Conservation (phyloP, 2,888 invertebrate species). For the Hydriomena furcata region DNA sequence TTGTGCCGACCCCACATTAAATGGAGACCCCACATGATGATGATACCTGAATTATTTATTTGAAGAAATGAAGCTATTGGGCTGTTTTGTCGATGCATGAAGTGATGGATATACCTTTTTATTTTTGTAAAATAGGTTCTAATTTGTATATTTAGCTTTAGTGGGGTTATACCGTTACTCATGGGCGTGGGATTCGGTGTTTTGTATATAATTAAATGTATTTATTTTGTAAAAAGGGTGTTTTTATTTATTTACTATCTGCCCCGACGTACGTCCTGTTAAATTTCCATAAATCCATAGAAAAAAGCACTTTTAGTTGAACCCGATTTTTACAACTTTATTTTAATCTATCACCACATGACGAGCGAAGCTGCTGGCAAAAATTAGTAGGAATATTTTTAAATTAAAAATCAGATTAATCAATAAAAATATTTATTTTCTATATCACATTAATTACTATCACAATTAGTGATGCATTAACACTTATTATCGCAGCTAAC, state of each 20-base stretch:
- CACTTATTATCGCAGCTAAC: constrained; percentile 20
- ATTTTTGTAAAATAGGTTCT: constrained; percentile 35
- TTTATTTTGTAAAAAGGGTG: constrained; percentile 13
- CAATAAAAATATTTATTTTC: constrained; percentile 29
- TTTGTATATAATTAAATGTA: constrained; percentile 25
- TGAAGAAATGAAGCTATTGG: not conserved
- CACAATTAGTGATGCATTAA: constrained; percentile 20
- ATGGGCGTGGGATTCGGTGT: constrained; percentile 7
- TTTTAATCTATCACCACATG: too few species aligned
- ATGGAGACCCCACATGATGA: not conserved
- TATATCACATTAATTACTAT: constrained; percentile 29
- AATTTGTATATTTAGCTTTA: constrained; percentile 28
- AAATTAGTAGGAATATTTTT: too few species aligned
- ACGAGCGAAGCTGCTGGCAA: too few species aligned
- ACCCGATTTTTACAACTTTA: too few species aligned
- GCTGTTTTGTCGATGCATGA: not conserved
- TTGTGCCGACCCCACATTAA: too few species aligned
- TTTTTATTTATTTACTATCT: constrained; percentile 8
- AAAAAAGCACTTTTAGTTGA: too few species aligned
- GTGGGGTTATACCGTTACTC: constrained; percentile 5
- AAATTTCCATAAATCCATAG: too few species aligned
- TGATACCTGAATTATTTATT: too few species aligned
- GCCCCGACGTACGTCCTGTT: too few species aligned
- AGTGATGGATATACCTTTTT: constrained; percentile 21
- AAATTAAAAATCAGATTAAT: not conserved